Evolutionary conservation across 2,888 invertebrate genomes (phyloP).

Genomic region (Ptilodon capucinus): DNA sequence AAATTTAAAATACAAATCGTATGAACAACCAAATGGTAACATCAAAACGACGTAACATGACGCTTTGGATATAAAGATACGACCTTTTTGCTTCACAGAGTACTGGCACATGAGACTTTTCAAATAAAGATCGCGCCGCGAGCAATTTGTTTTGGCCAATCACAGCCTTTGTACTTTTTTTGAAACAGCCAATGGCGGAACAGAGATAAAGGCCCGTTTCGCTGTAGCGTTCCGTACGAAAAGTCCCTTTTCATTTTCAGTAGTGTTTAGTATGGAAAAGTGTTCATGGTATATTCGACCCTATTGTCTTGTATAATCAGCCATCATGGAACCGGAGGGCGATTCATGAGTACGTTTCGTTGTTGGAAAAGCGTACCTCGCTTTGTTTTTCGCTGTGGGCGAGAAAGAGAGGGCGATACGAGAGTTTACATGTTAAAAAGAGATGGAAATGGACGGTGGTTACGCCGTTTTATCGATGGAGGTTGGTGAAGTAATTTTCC

Average conservation of each 20-base stretch:
- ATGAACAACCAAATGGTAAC: constrained; percentile 15
- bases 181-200: constrained; percentile 77
- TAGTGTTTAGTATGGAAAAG: constrained; percentile 44
- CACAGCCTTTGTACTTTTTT: constrained; percentile 72
- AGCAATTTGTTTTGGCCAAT: constrained; percentile 83
- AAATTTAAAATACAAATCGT: constrained; percentile 23
- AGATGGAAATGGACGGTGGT: constrained; percentile 51
- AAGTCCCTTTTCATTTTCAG: constrained; percentile 59
- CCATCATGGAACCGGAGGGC: constrained; percentile 79
- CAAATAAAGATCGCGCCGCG: constrained; percentile 70
- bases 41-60: constrained; percentile 33
- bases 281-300: constrained; percentile 65
- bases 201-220: constrained; percentile 73
- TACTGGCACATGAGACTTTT: constrained; percentile 57
- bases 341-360: constrained; percentile 61
- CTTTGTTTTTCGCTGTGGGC: constrained; percentile 49
- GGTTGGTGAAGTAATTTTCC: constrained; percentile 74
- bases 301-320: constrained; percentile 81
- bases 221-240: constrained; percentile 48
- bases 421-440: constrained; percentile 32
- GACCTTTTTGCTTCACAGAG: constrained; percentile 34
- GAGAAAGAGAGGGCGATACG: constrained; percentile 43
- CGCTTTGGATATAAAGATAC: constrained; percentile 27
- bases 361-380: constrained; percentile 70
- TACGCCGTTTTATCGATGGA: constrained; percentile 51